Evolutionary conservation across 2,113 vertebrate species (phyloP).

Genomic region (Oenanthe oenanthe): DNA sequence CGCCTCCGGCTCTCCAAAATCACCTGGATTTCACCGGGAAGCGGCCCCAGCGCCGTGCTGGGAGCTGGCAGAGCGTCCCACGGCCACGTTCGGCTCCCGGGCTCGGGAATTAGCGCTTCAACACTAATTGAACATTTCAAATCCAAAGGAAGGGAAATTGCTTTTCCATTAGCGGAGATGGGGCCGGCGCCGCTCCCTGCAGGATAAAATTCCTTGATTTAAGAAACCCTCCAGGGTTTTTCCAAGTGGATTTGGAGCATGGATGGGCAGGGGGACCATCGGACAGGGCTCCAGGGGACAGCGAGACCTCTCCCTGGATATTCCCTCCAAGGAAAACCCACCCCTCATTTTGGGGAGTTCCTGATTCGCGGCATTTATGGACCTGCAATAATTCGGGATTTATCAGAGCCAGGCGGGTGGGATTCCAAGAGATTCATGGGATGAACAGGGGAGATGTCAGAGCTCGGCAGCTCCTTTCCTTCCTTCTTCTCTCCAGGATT

Average conservation of each 20-base stretch:
- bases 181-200: background rate
- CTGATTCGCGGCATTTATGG: background rate
- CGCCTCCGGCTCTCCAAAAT: background rate
- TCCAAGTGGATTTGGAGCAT: accelerated
- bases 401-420: accelerated
- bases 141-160: background rate
- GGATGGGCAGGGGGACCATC: background rate
- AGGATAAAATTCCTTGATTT: background rate
- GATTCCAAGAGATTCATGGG: background rate
- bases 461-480: background rate
- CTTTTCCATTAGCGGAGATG: background rate
- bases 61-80: background rate
- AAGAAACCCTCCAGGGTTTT: background rate
- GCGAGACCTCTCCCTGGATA: background rate
- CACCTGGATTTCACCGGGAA: background rate
- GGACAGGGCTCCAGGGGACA: accelerated
- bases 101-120: background rate
- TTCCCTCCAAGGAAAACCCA: background rate
- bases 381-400: background rate
- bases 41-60: accelerated
- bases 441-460: background rate
- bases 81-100: background rate
- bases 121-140: background rate
- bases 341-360: background rate
- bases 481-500: background rate